Base-by-base conservation (phyloP, 2,888 invertebrate species). In the Cantharis flavilabris region DNA sequence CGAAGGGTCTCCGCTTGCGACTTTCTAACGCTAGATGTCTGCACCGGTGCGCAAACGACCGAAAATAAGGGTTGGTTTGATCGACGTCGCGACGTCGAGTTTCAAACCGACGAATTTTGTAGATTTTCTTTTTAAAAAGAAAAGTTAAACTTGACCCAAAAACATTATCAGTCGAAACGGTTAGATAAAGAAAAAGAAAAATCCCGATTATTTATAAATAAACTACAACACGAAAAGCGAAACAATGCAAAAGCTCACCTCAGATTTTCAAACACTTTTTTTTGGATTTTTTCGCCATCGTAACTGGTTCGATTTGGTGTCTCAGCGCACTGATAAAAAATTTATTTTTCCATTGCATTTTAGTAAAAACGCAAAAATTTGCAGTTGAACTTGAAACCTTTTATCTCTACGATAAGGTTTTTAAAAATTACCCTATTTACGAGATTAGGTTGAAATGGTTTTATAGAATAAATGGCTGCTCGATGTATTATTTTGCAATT, bases 301-400 rank as follows among this genome's bases (percentile, higher is more conserved):
- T n/a, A 49, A 49, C 49, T 49, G 5, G 13, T 49, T 49, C 5
- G 49, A n/a, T 49, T 49, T 49, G 5, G n/a, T 33, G 13, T 7
- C 49, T n/a, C 49, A 49, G n/a, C 49, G 13, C 49, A 76, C 79
- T 77, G 67, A 77, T 82, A 82, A 82, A 82, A 83, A 82, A 80
- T 76, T 9, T 79, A 82, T 84, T 84, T 84, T 84, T 82, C 80
- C 72, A 72, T 62, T 71, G 73, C 80, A 80, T 82, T 82, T 82
- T 81, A 81, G 67, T 71, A 76, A 80, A 67, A 20, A 77, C 63
- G 72, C 72, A 75, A 77, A 79, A 79, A 77, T 73, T 30, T 67
- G 26, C 69, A 80, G 79, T 69, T 83, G 85, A 86, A 86, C 86
- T 86, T 86, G 84, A 85, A 83, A 85, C 86, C 82, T 74, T 80